Evolutionary conservation across 2,113 vertebrate genomes (phyloP), one percentile per base, ranked within the genome.

Genomic region (Hystrix cristata): DNA sequence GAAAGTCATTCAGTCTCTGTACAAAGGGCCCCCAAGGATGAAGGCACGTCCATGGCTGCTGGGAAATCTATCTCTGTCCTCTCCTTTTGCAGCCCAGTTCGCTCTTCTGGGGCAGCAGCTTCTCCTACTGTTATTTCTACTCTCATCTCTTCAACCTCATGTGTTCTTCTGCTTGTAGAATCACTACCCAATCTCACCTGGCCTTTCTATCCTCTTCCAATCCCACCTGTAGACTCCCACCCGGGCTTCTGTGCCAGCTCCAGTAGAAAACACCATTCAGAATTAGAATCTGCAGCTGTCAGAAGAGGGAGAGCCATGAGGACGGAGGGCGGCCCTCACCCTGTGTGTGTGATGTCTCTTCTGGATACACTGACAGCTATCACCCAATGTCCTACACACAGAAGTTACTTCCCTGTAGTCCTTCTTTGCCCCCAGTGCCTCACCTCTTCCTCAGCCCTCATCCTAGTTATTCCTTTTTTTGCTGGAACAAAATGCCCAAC

Each of bases 121-220:
- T 1, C 15, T 9, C 23, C 55, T 12, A 3, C 21, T 0, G 0
- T 48, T 34, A 15, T 15, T 2, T 0, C 12, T 8, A 16, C 25
- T 15, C 25, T 43, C 34, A 10, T 4, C 19, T 43, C 51, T 59
- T 53, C 65, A 89, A 16, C 3, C 43, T 46, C 48, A 14, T 27
- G 3, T 21, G 27, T 10, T 15, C 34, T 62, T 43, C 46, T 59
- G 34, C 51, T 60, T 43, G 15, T 27, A 29, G 34, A 29, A 29
- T 59, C 31, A 1, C 19, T 29, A 5, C 11, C 19, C 29, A 23
- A 9, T 0, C 14, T n/a, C 59, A 13, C 12, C 34, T 67, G 78
- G 38, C 13, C 10, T 7, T 18, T 53, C 57, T 12, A 31, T 16
- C 25, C 57, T 59, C n/a, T 81, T 83, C 48, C 38, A 27, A 14